phyloP scores from a whole-genome alignment of 2,888 invertebrate genomes.

The Hydropsyche betteni region DNA sequence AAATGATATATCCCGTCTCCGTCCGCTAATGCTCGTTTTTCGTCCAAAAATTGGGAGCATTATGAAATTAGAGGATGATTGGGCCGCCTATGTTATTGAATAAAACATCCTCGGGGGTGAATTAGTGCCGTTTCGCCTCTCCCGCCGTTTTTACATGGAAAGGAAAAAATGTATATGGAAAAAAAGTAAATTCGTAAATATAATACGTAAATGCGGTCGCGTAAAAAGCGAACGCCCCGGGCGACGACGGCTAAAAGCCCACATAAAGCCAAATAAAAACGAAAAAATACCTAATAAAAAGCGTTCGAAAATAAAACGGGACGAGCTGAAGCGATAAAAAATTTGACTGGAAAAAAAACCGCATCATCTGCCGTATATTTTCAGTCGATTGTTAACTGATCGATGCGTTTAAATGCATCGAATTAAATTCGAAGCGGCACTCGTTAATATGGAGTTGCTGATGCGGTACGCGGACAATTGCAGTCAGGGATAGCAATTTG shows the following conservation, averaged over 20 bases:
- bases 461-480: too few relatives aligned
- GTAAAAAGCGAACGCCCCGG: constrained; percentile 17
- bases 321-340: too few relatives aligned
- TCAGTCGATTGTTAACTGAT: too few relatives aligned
- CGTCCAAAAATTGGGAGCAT: constrained; percentile 4
- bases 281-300: too few relatives aligned
- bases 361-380: too few relatives aligned
- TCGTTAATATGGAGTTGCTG: too few relatives aligned
- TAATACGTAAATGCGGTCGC: constrained; percentile 11
- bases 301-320: too few relatives aligned
- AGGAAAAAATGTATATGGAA: not conserved
- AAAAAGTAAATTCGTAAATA: constrained; percentile 7
- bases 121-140: constrained; percentile 19
- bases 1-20: not conserved
- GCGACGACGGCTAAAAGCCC: constrained; percentile 16
- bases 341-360: too few relatives aligned
- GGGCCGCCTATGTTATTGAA: constrained; percentile 18
- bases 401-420: too few relatives aligned
- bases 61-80: constrained; percentile 20
- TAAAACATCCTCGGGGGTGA: constrained; percentile 20
- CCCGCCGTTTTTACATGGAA: not conserved
- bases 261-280: constrained; percentile 1
- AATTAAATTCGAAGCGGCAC: too few relatives aligned
- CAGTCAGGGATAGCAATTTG: too few relatives aligned
- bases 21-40: not conserved